Conservation (phyloP, 2,888 invertebrate genomes). For the Cosmopolites sordidus region DNA sequence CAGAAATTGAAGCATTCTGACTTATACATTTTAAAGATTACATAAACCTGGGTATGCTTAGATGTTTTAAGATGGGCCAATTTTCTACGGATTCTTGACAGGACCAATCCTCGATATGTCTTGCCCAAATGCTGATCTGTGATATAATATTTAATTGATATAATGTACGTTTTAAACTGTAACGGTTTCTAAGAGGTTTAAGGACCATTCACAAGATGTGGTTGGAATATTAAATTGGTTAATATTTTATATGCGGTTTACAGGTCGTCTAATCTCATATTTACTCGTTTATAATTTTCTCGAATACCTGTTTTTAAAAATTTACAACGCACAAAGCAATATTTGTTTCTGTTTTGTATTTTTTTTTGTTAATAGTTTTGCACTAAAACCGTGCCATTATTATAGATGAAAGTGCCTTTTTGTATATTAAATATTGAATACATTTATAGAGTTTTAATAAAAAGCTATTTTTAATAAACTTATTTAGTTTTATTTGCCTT, state of each 20-base stretch:
- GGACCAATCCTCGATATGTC: slow-evolving; percentile 42
- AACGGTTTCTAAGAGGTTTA: not conserved
- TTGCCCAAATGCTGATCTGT: slow-evolving; percentile 45
- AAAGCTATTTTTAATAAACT: slow-evolving; percentile 28
- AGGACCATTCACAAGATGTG: too few relatives aligned
- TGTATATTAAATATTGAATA: slow-evolving; percentile 39
- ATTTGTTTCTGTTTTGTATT: slow-evolving; percentile 5
- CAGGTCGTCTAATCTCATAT: too few relatives aligned
- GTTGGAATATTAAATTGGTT: too few relatives aligned
- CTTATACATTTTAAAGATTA: too few relatives aligned
- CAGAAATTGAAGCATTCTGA: too few relatives aligned
- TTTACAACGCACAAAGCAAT: too few relatives aligned
- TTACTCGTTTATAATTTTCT: too few relatives aligned
- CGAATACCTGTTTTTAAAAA: too few relatives aligned
- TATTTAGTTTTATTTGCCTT: not conserved
- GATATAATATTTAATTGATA: slow-evolving; percentile 35
- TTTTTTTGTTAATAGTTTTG: slow-evolving; percentile 35
- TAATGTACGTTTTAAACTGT: slow-evolving; percentile 24
- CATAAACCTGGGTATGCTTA: too few relatives aligned
- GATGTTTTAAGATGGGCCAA: slow-evolving; percentile 33
- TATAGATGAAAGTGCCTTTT: slow-evolving; percentile 41
- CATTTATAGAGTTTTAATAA: slow-evolving; percentile 43
- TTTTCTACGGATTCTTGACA: slow-evolving; percentile 27
- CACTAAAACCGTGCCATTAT: slow-evolving; percentile 44
- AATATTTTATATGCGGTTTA: too few relatives aligned